Base-by-base conservation (phyloP, 2,888 invertebrate genomes). In the Cheilosia vernalis region DNA sequence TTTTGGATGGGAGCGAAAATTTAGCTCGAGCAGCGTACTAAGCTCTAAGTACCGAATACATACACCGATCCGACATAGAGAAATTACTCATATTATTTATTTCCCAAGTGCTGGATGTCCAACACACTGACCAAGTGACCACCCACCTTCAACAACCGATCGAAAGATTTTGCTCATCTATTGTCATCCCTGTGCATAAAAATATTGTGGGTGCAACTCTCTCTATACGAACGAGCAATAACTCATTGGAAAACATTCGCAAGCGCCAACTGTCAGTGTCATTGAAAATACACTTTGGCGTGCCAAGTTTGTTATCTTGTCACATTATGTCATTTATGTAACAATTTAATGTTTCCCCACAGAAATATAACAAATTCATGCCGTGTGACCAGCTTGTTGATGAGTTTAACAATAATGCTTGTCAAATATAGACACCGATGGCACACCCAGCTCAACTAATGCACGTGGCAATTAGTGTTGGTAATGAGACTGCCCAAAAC, bases 401-500 rank as follows among this genome's bases (percentile, higher is more conserved):
- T 24, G 55, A 55, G n/a, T 33, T 10, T 10, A 37, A 47, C 33
- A 17, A 44, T 7, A 44, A 37, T 13, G 40, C 40, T 19, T 64
- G 33, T 55, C 64, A 44, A 66, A 72, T 37, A 51, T 58, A 64
- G 27, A 40, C 19, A 64, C 42, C 4, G 10, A 42, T 44, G 58
- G 42, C 72, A 73, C 72, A 79, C 58, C 49, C 55, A 58, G 30
- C 17, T 56, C 19, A 56, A 24, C n/a, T 37, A 15, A 40, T 33
- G 24, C 42, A n/a, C 21, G n/a, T 17, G 44, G 21, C 63, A 55
- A 37, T 73, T 67, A 66, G 37, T 44, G 5, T 42, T 17, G 30
- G 42, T 19, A 55, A 67, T 67, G 63, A 72, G 33, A n/a, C 47
- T 42, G 55, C 55, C 73, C 21, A 63, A 56, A 63, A 42, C 51